Evolutionary conservation across 2,888 invertebrate genomes (phyloP), one percentile per base, ranked within the genome.

Genomic region (Ophraella communa): DNA sequence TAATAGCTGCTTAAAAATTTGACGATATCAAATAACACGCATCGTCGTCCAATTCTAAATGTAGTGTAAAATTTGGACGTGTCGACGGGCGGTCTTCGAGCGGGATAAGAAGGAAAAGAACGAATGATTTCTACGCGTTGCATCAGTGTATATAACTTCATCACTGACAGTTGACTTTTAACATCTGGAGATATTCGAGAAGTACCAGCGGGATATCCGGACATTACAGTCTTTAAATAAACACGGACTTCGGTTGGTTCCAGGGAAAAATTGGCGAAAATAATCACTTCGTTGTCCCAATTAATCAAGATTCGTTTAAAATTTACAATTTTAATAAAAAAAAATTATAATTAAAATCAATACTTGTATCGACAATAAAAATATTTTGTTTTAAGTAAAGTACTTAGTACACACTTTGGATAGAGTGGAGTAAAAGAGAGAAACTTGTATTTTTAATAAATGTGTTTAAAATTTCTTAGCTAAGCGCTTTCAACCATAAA

Each of bases 171-270:
- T 64, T 74, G 76, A 76, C 69, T 70, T 72, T 66, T 65, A 74
- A 74, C 76, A 76, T 76, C 76, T 76, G 76, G 66, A 70, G 75
- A 63, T 64, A 74, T 69, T 70, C 66, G 74, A 74, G 74, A 73
- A 70, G 67, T 71, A 69, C 69, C 74, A 72, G 75, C 74, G 74
- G 74, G 73, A 74, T 74, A 74, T 75, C 75, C 74, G 74, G 74
- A 68, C 68, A 66, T 65, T 65, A 42, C 23, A 14, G 49, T 27
- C 47, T 53, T 30, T 42, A 17, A 59, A 64, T 59, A 64, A 64
- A 64, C 64, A 64, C 10, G 49, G 17, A 51, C 49, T 51, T 24
- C 27, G 49, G 27, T 27, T 17, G 4, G 10, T 24, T 51, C 20
- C 27, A 17, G 8, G 17, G 17, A 14, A 27, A n/a, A 27, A 27